Conservation (phyloP, 2,113 vertebrate species). For the Myrmecobius fasciatus region DNA sequence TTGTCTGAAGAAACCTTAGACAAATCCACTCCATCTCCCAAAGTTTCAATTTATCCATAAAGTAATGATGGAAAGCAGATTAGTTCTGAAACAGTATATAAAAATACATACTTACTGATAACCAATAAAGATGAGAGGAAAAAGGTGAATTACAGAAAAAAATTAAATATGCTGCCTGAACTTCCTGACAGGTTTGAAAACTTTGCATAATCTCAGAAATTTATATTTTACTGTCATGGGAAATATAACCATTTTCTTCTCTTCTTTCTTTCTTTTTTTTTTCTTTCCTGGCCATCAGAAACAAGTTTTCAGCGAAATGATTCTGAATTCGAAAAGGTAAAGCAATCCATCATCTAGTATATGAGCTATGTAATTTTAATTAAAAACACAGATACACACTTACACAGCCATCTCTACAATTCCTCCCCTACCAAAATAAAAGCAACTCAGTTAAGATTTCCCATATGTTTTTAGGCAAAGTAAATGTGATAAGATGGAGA, state of each 20-base stretch:
- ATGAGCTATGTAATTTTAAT: constrained; percentile 8
- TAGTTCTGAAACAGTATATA: neutral
- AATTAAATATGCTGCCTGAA: neutral
- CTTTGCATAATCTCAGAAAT: neutral
- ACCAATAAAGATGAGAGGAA: neutral
- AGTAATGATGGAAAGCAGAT: neutral
- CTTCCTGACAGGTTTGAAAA: neutral
- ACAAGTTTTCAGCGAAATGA: accelerated
- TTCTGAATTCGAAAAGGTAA: constrained; percentile 49
- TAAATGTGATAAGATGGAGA: too few relatives aligned
- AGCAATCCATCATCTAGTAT: neutral
- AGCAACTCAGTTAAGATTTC: neutral
- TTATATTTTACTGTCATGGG: neutral
- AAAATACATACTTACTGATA: neutral
- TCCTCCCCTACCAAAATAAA: neutral
- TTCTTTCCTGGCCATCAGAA: constrained; percentile 22
- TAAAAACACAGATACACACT: neutral
- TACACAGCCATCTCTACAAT: neutral
- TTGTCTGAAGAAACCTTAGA: neutral
- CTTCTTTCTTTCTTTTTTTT: constrained; percentile 41
- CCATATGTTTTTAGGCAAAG: neutral
- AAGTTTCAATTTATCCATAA: neutral
- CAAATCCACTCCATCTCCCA: neutral
- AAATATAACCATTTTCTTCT: constrained; percentile 40
- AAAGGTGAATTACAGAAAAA: neutral